Base-by-base conservation (phyloP, 1,140 invertebrate species). In the Lysiphlebus fabarum region DNA sequence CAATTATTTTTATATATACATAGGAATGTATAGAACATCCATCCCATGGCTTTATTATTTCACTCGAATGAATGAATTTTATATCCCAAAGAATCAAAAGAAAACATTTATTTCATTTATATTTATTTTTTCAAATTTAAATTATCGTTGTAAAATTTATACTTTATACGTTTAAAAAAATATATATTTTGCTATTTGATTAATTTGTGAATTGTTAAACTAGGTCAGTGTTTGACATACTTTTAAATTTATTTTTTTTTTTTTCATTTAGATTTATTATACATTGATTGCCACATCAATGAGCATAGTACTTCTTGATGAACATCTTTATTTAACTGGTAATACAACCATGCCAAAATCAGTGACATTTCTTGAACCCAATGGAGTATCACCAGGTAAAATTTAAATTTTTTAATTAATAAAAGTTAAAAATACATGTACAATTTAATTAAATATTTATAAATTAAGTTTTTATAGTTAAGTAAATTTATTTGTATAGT, bases 381-480 rank as follows among this genome's bases (percentile, higher is more conserved):
- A 77, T 7, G 78, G 70, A 17, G 78, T 83, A 53, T 81, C 81
- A 7, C 74, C 73, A 48, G 77, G 83, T 83, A 71, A 79, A 78
- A 12, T 6, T 10, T 40, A 36, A 14, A n/a, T 14, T 8, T 10
- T 11, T 4, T 4, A 7, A 36, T 36, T 12, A 11, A 14, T 47
- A 6, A 14, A 49, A 34, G 26, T 7, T 34, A 49, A 34, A 11
- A 10, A n/a, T 10, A 10, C 11, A 11, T 41, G 40, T 11, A 6
- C 40, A 7, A 41, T 41, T 6, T 11, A 7, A 41, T n/a, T 2
- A 4, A 2, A 10, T 56, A 51, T 49, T 62, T 40, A 50, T 57
- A 61, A 33, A 55, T 50, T 33, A 42, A 58, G 14, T 11, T 4
- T 12, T n/a, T n/a, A n/a, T n/a, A n/a, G n/a, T n/a, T n/a, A n/a